Evolutionary conservation across 2,113 vertebrate genomes (phyloP), one percentile per base, ranked within the genome.

Genomic region (Grus americana): DNA sequence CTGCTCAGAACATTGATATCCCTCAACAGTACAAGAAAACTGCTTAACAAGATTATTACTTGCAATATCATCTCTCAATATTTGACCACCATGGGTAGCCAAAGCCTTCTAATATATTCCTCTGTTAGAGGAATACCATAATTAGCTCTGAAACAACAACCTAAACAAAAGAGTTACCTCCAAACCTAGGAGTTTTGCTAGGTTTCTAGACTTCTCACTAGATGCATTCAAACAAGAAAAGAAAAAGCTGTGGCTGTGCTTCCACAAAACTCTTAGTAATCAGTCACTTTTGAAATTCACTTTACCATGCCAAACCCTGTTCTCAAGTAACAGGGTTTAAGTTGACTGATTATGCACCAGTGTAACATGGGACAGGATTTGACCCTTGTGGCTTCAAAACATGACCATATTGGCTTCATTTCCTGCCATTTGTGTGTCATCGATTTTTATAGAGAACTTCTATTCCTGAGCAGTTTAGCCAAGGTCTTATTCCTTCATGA

Each of bases 351-450:
- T 90, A 62, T 34, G 38, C 86, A 88, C 74, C 27, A 46, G 58
- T 54, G 66, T 67, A 92, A 93, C 91, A 79, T 47, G 85, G 86
- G 89, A 91, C 78, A 93, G 73, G 84, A 95, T 92, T 7, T 95
- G 92, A 95, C 94, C 94, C 84, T 87, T 32, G 42, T 68, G 78
- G 74, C 94, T 96, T 85, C 78, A 79, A 92, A 97, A 92, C 80
- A 82, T 62, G 86, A 75, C 91, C 92, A 95, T 70, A 87, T 12
- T 93, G 95, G 54, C 94, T 97, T 95, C 26, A 92, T 95, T 96
- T 97, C 95, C 95, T 97, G 91, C 80, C 78, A 87, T 86, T 97
- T 95, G 36, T 66, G 70, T 96, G 83, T 94, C 96, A 93, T 95
- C 92, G 92, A 85, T 93, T 97, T 96, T 96, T 94, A 92, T 15